Evolutionary conservation across 2,888 invertebrate species (phyloP).

Genomic region (Hesperia comma): DNA sequence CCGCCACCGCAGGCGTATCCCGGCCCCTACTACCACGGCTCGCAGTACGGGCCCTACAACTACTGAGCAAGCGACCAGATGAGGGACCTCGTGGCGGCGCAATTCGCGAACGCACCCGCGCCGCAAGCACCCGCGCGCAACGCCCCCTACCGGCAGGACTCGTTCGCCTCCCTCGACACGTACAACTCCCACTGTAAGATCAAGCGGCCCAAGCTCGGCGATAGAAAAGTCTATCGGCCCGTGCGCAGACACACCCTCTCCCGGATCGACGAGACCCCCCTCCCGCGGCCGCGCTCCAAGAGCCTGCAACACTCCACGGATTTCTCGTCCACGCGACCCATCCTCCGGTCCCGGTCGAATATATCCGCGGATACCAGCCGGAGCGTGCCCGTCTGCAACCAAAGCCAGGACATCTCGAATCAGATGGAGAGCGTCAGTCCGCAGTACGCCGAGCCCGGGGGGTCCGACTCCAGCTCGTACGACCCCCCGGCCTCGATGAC

Average conservation of each 20-base stretch:
- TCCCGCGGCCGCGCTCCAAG: conserved; percentile 60
- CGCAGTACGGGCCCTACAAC: conserved; percentile 96
- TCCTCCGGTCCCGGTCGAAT: conserved; percentile 71
- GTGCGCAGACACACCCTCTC: conserved; percentile 69
- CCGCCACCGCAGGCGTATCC: conserved; percentile 93
- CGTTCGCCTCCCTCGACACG: conserved; percentile 61
- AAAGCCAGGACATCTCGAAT: conserved; percentile 65
- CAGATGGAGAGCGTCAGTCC: conserved; percentile 66
- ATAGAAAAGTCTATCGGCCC: conserved; percentile 70
- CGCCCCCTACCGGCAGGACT: conserved; percentile 52
- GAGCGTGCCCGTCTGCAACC: conserved; percentile 76
- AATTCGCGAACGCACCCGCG: conserved; percentile 74
- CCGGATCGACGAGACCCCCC: conserved; percentile 71
- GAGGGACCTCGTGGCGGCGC: conserved; percentile 78
- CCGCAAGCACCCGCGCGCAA: conserved; percentile 79
- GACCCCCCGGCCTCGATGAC: conserved; percentile 69
- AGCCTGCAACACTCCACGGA: conserved; percentile 70
- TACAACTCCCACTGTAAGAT: conserved; percentile 76
- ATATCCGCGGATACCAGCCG: conserved; percentile 77
- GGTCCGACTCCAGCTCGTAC: conserved; percentile 61
- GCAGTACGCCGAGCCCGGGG: conserved; percentile 72
- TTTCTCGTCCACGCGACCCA: conserved; percentile 68
- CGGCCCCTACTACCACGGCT: conserved; percentile 95
- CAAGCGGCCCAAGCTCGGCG: conserved; percentile 65
- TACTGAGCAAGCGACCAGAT: conserved; percentile 88